Conservation (phyloP, 2,797 vertebrate species). For the Eulemur coronatus region DNA sequence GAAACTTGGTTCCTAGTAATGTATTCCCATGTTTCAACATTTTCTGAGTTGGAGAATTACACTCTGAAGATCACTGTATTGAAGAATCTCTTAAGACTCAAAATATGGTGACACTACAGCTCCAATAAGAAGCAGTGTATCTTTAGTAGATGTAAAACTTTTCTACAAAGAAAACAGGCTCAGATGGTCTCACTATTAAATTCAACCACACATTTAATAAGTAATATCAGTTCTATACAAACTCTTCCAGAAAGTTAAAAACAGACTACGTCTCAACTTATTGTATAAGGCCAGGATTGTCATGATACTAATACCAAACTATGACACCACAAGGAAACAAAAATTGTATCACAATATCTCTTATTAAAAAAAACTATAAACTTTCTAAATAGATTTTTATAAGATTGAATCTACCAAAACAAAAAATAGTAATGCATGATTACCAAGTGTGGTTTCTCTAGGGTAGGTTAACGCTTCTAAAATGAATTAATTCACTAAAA, state of each 20-base stretch:
- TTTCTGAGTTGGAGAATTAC: background rate
- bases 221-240: background rate
- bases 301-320: background rate
- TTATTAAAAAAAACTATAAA: background rate
- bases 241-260: background rate
- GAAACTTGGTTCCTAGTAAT: background rate
- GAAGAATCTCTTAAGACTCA: background rate
- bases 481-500: background rate
- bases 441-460: background rate
- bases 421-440: background rate
- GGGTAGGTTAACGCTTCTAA: background rate
- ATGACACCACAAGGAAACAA: background rate
- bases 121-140: background rate
- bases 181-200: background rate
- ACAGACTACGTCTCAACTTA: background rate
- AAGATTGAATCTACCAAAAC: background rate
- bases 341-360: background rate
- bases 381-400: background rate
- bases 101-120: background rate
- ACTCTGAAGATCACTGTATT: background rate
- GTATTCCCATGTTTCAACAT: background rate
- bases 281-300: background rate
- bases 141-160: background rate
- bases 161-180: background rate
- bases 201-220: background rate